Percentiles rank a stretch among this genome's conserved stretches.
Evolutionary conservation across 2,113 vertebrate species (phyloP).

Genomic region (Halcyon senegalensis): DNA sequence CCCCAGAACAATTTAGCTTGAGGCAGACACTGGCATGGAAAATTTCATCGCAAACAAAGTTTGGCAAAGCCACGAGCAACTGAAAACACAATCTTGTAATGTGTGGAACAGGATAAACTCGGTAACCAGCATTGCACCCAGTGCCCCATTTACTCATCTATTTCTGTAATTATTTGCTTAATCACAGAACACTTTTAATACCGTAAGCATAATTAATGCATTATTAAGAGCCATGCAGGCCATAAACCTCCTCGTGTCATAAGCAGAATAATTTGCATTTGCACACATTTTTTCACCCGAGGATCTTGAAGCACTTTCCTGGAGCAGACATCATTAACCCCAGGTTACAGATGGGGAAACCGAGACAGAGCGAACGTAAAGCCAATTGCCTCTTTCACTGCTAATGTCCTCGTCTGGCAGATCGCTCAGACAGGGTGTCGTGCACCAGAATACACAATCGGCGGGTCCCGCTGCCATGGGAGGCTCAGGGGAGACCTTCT

Average conservation of each 20-base stretch:
- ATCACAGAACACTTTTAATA: constrained; percentile 59
- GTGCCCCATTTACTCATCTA: constrained; percentile 43
- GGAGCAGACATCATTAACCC: constrained; percentile 57
- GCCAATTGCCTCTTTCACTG: background rate
- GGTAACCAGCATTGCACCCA: background rate
- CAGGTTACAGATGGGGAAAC: constrained; percentile 22
- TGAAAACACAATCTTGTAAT: background rate
- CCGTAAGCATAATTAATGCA: constrained; percentile 57
- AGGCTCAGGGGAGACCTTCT: background rate
- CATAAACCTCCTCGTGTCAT: constrained; percentile 48
- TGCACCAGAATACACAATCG: background rate
- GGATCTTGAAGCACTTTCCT: constrained; percentile 25
- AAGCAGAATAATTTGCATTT: constrained; percentile 52
- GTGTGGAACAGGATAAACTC: background rate
- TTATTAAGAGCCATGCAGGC: constrained; percentile 32
- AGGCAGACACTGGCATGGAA: constrained; percentile 9
- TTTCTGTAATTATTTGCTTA: constrained; percentile 64
- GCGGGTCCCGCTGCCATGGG: background rate
- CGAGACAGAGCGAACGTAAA: background rate
- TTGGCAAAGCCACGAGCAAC: background rate
- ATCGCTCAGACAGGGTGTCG: background rate
- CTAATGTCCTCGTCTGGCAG: background rate
- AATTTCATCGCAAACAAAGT: constrained; percentile 36
- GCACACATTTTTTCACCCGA: background rate
- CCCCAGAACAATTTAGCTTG: background rate